Evolutionary conservation across 2,797 vertebrate species (phyloP).

Genomic region (Sitta carolinensis): DNA sequence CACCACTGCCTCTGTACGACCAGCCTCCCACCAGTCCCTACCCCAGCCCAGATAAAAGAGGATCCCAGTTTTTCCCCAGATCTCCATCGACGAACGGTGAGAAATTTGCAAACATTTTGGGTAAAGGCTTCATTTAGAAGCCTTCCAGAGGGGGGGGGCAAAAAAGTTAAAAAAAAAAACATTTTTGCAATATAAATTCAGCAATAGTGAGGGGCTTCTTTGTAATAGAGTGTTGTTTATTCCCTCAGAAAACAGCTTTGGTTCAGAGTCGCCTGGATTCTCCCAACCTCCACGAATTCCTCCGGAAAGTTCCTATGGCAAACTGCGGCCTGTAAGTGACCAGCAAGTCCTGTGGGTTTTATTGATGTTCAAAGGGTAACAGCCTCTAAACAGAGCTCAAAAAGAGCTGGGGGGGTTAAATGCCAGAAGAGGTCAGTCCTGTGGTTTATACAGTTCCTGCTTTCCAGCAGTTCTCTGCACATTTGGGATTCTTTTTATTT

Average conservation of each 20-base stretch:
- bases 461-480: background rate
- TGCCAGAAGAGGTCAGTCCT: background rate
- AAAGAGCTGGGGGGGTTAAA: background rate
- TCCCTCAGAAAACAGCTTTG: constrained; percentile 84
- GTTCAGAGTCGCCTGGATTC: constrained; percentile 87
- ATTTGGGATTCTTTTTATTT: background rate
- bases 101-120: background rate
- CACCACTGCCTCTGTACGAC: constrained; percentile 90
- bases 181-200: background rate
- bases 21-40: constrained; percentile 90
- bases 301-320: constrained; percentile 86
- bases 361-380: background rate
- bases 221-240: background rate
- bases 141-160: fast-evolving
- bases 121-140: background rate
- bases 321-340: constrained; percentile 91
- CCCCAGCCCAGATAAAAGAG: constrained; percentile 88
- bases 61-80: constrained; percentile 85
- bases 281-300: constrained; percentile 83
- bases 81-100: constrained; percentile 91
- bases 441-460: background rate
- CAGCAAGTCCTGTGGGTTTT: background rate
- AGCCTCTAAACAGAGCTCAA: background rate
- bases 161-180: fast-evolving
- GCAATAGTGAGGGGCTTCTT: background rate